phyloP scores from a whole-genome alignment of 1,140 invertebrate genomes.

The Thaumetopoea pityocampa region DNA sequence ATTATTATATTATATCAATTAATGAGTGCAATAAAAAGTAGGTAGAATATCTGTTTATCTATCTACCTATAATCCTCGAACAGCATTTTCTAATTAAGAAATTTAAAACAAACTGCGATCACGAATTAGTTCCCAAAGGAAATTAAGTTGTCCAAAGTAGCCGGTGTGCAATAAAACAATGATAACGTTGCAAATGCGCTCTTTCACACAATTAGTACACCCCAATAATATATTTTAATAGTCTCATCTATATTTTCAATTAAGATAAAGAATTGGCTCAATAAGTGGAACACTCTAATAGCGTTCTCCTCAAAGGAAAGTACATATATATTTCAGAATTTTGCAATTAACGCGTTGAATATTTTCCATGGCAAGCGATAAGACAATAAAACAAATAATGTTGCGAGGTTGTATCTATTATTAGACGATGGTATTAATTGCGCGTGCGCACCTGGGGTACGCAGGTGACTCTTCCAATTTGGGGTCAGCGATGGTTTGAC shows the following conservation, averaged over 20 bases:
- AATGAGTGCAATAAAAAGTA: too few relatives aligned
- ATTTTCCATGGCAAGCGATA: constrained; percentile 24
- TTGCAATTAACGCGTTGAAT: constrained; percentile 17
- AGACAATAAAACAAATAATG: constrained; percentile 57
- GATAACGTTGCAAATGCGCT: constrained; percentile 48
- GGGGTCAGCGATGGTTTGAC: constrained; percentile 58
- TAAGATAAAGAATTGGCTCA: constrained; percentile 45
- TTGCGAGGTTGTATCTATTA: constrained; percentile 50
- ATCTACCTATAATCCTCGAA: too few relatives aligned
- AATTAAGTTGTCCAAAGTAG: constrained; percentile 32
- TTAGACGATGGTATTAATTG: constrained; percentile 67
- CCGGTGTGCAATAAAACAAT: constrained; percentile 34
- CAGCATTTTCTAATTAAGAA: too few relatives aligned
- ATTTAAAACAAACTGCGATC: background rate
- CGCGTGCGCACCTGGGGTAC: constrained; percentile 56
- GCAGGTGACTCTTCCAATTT: constrained; percentile 63
- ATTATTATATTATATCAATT: background rate
- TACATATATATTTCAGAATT: constrained; percentile 30
- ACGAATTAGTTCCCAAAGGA: constrained; percentile 38
- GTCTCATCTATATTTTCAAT: constrained; percentile 44
- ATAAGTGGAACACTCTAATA: constrained; percentile 39
- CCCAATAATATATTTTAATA: constrained; percentile 27
- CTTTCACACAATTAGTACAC: constrained; percentile 46
- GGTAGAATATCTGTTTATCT: too few relatives aligned
- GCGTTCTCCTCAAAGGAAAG: constrained; percentile 25